A percentile compares a stretch with the other conserved stretches of the same genome.
phyloP scores from a whole-genome alignment of 2,113 vertebrate species.

The Gallinago media region DNA sequence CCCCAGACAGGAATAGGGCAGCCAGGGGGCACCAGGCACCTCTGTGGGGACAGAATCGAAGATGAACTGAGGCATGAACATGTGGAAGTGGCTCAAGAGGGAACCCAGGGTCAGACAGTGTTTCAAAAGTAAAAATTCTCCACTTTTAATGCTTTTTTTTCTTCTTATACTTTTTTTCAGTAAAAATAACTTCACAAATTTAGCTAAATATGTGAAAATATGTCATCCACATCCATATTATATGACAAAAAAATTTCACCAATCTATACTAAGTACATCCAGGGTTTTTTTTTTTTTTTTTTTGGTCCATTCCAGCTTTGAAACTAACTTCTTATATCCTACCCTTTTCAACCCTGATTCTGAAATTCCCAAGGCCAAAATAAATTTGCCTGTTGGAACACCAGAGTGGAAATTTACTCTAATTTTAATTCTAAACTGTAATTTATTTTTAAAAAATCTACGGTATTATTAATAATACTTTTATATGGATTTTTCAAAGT shows the following conservation, averaged over 20 bases:
- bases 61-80: neutral
- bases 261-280: neutral
- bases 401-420: neutral
- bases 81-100: neutral
- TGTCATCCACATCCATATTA: neutral
- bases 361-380: neutral
- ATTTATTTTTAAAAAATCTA: neutral
- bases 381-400: neutral
- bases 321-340: neutral
- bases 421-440: neutral
- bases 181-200: neutral
- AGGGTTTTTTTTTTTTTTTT: neutral
- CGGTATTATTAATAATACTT: neutral
- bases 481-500: conserved; percentile 12
- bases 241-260: neutral
- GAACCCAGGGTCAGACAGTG: neutral
- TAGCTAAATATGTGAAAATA: neutral
- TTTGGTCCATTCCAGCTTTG: neutral
- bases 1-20: neutral
- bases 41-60: neutral
- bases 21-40: neutral
- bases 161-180: neutral
- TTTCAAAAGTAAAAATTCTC: neutral
- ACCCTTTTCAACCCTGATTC: neutral
- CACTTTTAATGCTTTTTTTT: neutral